Evolutionary conservation across 1,140 invertebrate species (phyloP), one percentile per base, ranked within the genome.

Genomic region (Nautilus pompilius): DNA sequence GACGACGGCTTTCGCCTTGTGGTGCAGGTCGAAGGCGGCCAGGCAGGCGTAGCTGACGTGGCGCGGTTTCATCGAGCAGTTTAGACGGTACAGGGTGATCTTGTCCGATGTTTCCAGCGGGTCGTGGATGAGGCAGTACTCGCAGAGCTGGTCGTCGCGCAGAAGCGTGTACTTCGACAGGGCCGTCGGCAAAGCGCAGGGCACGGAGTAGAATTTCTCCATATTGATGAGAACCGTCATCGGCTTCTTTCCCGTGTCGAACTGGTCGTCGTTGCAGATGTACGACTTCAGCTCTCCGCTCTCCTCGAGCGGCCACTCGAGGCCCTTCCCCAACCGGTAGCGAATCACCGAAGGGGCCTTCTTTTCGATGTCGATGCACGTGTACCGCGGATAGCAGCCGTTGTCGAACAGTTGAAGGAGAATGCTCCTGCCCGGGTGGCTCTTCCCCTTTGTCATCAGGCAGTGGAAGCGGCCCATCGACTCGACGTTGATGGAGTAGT

Each of bases 311-410:
- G 66, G 73, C 73, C 73, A 75, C 17, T 62, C 59, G 26, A 72
- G 59, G 22, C 73, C 60, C 62, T 67, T 60, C 0, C 73, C 68
- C 28, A 75, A 30, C 2, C 71, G 66, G 56, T 72, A 75, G 26
- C 49, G 26, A 54, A 75, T 66, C 1, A 71, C 68, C 2, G 73
- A 72, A 3, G 69, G 66, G 1, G 68, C 62, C 5, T 65, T 56
- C 34, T 73, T 73, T 58, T 66, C 62, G 55, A 72, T 64, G 32
- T 75, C 67, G n/a, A 72, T 33, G 56, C 73, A 75, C 1, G 70
- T 68, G 58, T 69, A 75, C 28, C 73, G 66, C 5, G 73, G 73
- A 24, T 67, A 71, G 49, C 73, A 75, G 4, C 73, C 73, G 32
- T 73, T 73, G 4, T 67, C 63, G 53, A 70, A 71, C n/a, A 68